phyloP scores from a whole-genome alignment of 2,113 vertebrate species.

The Chiloscyllium plagiosum region DNA sequence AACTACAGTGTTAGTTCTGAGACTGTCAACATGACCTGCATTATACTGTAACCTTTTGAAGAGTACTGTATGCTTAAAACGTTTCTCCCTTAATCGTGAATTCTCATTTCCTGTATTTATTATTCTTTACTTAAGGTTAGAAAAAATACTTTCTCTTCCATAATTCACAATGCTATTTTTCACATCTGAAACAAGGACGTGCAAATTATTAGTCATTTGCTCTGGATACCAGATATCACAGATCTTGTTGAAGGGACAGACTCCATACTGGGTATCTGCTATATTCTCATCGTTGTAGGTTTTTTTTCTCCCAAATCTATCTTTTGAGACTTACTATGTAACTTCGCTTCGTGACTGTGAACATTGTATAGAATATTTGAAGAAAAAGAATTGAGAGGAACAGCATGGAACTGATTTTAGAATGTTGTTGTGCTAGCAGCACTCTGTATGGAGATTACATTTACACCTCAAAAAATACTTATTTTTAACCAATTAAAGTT shows the following conservation, averaged over 20 bases:
- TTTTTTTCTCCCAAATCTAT: neutral
- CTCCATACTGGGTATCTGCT: neutral
- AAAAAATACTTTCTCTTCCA: neutral
- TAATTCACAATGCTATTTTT: neutral
- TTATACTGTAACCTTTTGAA: neutral
- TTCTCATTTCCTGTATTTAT: neutral
- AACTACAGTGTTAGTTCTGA: neutral
- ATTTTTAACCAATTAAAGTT: neutral
- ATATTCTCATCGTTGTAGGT: neutral
- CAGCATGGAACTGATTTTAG: neutral
- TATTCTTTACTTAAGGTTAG: neutral
- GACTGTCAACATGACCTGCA: neutral
- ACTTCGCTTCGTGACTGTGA: neutral
- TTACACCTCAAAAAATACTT: neutral
- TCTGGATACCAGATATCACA: neutral
- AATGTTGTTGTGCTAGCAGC: neutral
- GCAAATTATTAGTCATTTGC: neutral
- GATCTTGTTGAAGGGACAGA: neutral
- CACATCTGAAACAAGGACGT: neutral
- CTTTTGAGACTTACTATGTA: neutral
- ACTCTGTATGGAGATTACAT: neutral
- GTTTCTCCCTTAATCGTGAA: slow-evolving; percentile 4
- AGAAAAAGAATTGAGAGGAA: neutral
- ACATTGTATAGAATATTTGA: neutral
- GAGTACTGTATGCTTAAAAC: neutral